Base-by-base conservation (phyloP, 2,888 invertebrate genomes). In the Hemistola chrysoprasaria region DNA sequence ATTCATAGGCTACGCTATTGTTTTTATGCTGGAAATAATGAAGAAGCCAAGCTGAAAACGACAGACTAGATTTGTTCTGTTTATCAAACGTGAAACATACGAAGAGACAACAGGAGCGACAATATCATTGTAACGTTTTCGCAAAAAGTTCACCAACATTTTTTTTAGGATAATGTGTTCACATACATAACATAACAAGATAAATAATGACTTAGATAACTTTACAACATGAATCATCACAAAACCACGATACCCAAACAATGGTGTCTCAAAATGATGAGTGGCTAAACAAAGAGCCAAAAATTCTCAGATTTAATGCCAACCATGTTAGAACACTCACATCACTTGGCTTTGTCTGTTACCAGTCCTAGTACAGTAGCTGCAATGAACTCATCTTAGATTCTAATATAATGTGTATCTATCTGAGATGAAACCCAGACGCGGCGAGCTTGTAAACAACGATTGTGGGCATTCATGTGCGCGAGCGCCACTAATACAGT, bases 361-460 rank as follows among this genome's bases (percentile, higher is more conserved):
- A 16, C n/a, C 9, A 29, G 22, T 11, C 16, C 2, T 16, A 16
- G 16, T 4, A 16, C 16, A 16, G 16, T 23, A 33, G 23, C 10
- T 40, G 31, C 26, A 25, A 38, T 33, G 23, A 27, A 25, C 29
- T 25, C 20, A 32, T 27, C 26, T 26, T 16, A 28, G 34, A 30
- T 23, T 31, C 27, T 26, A 20, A 35, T 22, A 37, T 41, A 36
- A 26, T 36, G 27, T 26, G 20, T 8, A 8, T n/a, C n/a, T 16
- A 16, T 20, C 11, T 21, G 30, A 27, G 41, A 42, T 42, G 32
- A 28, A 42, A 32, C 8, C 36, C 42, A 42, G 42, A 42, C 32
- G 21, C 36, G 1, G 27, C 23, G 22, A 9, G 22, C 8, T 32
- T 32, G 42, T 42, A 42, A 37, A 42, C 42, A 37, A 36, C 16